phyloP scores from a whole-genome alignment of 1,140 invertebrate species.

The Bombus polaris region DNA sequence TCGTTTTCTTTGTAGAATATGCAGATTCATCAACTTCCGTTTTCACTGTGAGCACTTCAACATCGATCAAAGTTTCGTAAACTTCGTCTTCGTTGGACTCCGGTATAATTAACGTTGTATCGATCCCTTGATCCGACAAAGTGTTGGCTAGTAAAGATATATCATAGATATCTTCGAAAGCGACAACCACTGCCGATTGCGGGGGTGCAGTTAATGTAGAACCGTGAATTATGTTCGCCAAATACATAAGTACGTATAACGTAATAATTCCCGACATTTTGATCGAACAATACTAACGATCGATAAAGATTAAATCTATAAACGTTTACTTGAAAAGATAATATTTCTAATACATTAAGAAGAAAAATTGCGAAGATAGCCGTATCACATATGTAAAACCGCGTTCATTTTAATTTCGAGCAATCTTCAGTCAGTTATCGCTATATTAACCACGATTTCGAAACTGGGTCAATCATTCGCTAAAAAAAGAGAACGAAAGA shows the following conservation, averaged over 20 bases:
- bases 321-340: background rate
- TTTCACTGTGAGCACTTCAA: slow-evolving; percentile 73
- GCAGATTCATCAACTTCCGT: slow-evolving; percentile 39
- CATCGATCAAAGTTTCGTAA: slow-evolving; percentile 75
- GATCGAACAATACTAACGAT: background rate
- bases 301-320: background rate
- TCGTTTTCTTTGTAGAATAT: slow-evolving; percentile 61
- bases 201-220: slow-evolving; percentile 72
- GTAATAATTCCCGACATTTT: slow-evolving; percentile 26
- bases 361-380: background rate
- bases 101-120: slow-evolving; percentile 74
- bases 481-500: background rate
- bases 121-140: slow-evolving; percentile 76
- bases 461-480: background rate
- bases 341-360: background rate
- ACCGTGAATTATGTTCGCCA: slow-evolving; percentile 37
- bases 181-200: slow-evolving; percentile 75
- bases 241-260: slow-evolving; percentile 17
- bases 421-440: slow-evolving; percentile 2
- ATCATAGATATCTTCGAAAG: slow-evolving; percentile 78
- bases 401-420: background rate
- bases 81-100: slow-evolving; percentile 57
- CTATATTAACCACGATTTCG: slow-evolving; percentile 1
- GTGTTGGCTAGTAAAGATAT: slow-evolving; percentile 79
- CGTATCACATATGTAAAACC: background rate